Base-by-base conservation (phyloP, 2,797 vertebrate species). In the Pipistrellus kuhlii region DNA sequence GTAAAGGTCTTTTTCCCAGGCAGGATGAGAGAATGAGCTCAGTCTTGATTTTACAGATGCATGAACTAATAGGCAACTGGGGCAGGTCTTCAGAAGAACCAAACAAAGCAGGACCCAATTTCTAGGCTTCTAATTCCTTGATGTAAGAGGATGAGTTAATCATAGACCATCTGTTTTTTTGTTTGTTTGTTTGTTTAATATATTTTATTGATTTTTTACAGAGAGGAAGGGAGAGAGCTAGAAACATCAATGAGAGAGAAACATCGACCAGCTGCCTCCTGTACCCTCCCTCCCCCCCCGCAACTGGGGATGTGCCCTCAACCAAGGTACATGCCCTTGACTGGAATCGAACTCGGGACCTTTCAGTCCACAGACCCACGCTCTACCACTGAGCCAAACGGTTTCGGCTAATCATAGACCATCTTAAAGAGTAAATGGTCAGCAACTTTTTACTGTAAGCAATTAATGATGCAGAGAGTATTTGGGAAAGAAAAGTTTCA, bases 1-100 rank as follows among this genome's bases (percentile, higher is more conserved):
- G 88, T n/a, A 62, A 85, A 95, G 73, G 69, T 75, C 86, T 90
- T 82, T 87, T 90, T 57, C 80, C 85, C 91, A 83, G 57, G 84
- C 38, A 69, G 89, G 46, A 51, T 23, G 75, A 86, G 64, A 90
- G 76, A 86, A 80, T 44, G 82, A 86, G 25, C 90, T 92, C 59
- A 89, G 81, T 59, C 71, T 80, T 91, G 76, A 90, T 73, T 94
- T 91, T 66, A 94, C 51, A 92, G 72, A 92, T 18, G 55, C 32
- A 73, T 10, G 62, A 83, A 59, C 38, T 68, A 68, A 87, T 21
- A 82, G 83, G 57, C 73, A 92, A 90, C 64, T 14, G 20, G 68
- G 82, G 78, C 53, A 44, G 62, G 57, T 86, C 57, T 93, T 85
- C 53, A 89, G 84, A 93, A 95, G 68, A 55, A 69, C 10, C 32